Evolutionary conservation across 2,888 invertebrate species (phyloP), one percentile per base, ranked within the genome.

Genomic region (Didymodactylos carnosus): DNA sequence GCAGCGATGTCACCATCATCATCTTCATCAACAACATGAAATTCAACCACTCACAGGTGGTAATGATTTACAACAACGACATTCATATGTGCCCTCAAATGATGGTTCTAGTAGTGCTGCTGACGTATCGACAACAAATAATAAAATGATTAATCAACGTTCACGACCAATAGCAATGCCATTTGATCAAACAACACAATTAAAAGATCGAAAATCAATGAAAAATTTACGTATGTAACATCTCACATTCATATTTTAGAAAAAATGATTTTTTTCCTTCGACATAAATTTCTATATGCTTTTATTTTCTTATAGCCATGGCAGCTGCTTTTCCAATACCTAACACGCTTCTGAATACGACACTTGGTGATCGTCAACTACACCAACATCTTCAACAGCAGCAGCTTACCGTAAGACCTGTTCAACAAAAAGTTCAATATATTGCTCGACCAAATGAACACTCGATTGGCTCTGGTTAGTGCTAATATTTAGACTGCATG

Each of bases 351-450:
- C 29, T 62, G 62, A 62, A 62, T 62, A 29, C 29, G 29, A n/a
- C 62, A 35, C 29, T 35, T 62, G 2, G 29, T 11, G n/a, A n/a
- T 35, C 62, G 35, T n/a, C n/a, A n/a, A n/a, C n/a, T n/a, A n/a
- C n/a, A n/a, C 29, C 62, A 49, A 49, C 49, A 49, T 3, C 41
- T 16, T 16, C 41, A 49, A 49, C 49, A 49, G 16, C 49, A 49
- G 4, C 62, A 62, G 19, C 35, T 62, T 6, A 62, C 62, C n/a
- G 62, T 62, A 35, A 29, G 62, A 35, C 62, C 62, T 35, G 35
- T 62, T 35, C 62, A 62, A 62, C 62, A 62, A n/a, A 62, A 62
- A 62, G 62, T 35, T 62, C 62, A 62, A 62, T 62, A 62, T 62
- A 5, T 62, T 62, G 62, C 35, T 29, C 62, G 62, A 62, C 62